Conservation (phyloP, 2,888 invertebrate genomes). For the Parascotia fuliginaria region DNA sequence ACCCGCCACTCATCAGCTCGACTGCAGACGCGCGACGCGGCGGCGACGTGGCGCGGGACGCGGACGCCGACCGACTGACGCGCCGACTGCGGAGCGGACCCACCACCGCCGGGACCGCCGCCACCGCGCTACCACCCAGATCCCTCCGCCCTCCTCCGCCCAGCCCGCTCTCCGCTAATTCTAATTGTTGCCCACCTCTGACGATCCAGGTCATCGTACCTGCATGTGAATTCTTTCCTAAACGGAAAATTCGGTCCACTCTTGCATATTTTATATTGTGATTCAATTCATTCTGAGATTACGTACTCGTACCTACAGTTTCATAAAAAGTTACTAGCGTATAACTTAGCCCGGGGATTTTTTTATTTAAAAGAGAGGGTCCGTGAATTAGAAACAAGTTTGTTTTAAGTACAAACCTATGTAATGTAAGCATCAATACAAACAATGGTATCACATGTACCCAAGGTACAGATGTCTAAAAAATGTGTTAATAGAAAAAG, state of each 20-base stretch:
- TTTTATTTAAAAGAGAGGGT: slow-evolving; percentile 56
- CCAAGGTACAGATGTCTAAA: slow-evolving; percentile 30
- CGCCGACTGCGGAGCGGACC: slow-evolving; percentile 51
- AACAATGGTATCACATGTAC: slow-evolving; percentile 14
- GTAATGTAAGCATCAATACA: slow-evolving; percentile 3
- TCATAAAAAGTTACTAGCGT: slow-evolving; percentile 70
- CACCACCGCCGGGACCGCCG: slow-evolving; percentile 48
- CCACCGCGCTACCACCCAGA: slow-evolving; percentile 41
- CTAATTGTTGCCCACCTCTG: slow-evolving; percentile 79
- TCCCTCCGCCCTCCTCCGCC: too few relatives aligned
- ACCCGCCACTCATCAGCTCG: slow-evolving; percentile 59
- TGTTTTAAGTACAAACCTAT: slow-evolving; percentile 15
- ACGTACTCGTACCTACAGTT: slow-evolving; percentile 53
- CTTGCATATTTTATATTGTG: slow-evolving; percentile 73
- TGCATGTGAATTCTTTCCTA: slow-evolving; percentile 68
- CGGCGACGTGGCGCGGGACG: slow-evolving; percentile 51
- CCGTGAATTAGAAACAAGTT: slow-evolving; percentile 44
- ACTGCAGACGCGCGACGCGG: slow-evolving; percentile 48
- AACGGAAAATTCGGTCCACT: slow-evolving; percentile 60
- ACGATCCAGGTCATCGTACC: slow-evolving; percentile 80
- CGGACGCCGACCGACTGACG: slow-evolving; percentile 62
- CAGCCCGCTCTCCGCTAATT: slow-evolving; percentile 66
- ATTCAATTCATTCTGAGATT: slow-evolving; percentile 63
- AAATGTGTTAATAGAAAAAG: slow-evolving; percentile 56
- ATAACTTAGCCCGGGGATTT: slow-evolving; percentile 52